Conservation (phyloP, 2,888 invertebrate genomes). For the Antheraea assamensis region DNA sequence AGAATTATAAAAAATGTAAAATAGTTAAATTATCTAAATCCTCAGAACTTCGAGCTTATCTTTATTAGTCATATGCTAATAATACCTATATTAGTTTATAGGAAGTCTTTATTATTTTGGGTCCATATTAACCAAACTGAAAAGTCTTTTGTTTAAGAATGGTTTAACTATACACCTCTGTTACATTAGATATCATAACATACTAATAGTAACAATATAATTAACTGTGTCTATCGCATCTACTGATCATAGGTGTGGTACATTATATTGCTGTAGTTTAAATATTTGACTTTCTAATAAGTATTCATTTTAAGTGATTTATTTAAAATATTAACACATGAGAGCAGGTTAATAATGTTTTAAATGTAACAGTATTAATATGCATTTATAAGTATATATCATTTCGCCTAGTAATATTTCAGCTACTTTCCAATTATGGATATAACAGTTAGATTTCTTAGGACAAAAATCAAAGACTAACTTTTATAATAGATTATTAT, state of each 20-base stretch:
- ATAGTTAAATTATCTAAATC: neutral
- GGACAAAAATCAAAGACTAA: neutral
- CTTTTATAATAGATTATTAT: neutral
- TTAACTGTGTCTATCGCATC: too few species aligned
- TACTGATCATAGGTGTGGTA: neutral
- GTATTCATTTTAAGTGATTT: neutral
- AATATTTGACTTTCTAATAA: neutral
- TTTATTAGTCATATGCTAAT: neutral
- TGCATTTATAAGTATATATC: too few species aligned
- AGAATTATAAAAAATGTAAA: slow-evolving; percentile 3
- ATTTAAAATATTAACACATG: too few species aligned
- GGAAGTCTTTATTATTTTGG: neutral
- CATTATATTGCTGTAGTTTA: neutral
- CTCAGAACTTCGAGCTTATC: neutral
- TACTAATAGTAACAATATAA: too few species aligned
- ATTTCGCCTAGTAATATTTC: neutral
- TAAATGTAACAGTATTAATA: too few species aligned
- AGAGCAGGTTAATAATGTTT: too few species aligned
- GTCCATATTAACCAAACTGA: neutral
- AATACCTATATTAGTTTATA: neutral
- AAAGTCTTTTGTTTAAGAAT: neutral
- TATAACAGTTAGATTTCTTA: neutral
- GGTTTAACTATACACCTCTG: neutral
- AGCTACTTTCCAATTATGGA: neutral
- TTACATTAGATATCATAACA: too few species aligned